phyloP scores from a whole-genome alignment of 2,888 invertebrate species.

The Archips crataeganus region DNA sequence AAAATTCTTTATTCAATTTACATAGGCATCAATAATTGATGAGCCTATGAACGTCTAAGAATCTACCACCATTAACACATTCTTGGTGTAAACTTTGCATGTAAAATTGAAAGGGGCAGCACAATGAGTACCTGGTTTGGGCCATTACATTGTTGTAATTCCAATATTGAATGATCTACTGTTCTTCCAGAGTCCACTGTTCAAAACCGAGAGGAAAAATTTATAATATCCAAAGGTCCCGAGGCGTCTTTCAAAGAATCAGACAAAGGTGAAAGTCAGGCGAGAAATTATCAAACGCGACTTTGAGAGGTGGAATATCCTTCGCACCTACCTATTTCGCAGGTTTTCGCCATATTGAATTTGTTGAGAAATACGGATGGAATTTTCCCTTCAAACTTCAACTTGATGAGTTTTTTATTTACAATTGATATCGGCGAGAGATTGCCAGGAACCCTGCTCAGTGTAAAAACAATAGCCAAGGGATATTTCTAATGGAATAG shows the following conservation, averaged over 20 bases:
- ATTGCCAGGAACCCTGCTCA: not conserved
- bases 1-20: too few species aligned
- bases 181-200: not conserved
- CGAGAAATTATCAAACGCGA: conserved; percentile 28
- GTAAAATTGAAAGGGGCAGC: too few species aligned
- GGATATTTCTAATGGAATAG: too few species aligned
- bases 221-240: conserved; percentile 28
- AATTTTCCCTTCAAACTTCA: not conserved
- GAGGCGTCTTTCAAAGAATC: conserved; percentile 34
- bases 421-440: too few species aligned
- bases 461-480: too few species aligned
- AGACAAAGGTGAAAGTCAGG: conserved; percentile 31
- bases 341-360: not conserved
- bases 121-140: too few species aligned
- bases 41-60: too few species aligned
- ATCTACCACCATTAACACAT: too few species aligned
- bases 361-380: not conserved
- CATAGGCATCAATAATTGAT: too few species aligned
- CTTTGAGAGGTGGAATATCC: conserved; percentile 6
- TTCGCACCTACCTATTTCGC: conserved; percentile 6
- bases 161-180: not conserved
- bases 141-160: too few species aligned
- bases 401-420: conserved; percentile 8
- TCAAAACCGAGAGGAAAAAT: conserved; percentile 22
- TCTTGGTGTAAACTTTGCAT: too few species aligned